phyloP scores from a whole-genome alignment of 2,888 invertebrate species.

The Parapristionchus giblindavisi region DNA sequence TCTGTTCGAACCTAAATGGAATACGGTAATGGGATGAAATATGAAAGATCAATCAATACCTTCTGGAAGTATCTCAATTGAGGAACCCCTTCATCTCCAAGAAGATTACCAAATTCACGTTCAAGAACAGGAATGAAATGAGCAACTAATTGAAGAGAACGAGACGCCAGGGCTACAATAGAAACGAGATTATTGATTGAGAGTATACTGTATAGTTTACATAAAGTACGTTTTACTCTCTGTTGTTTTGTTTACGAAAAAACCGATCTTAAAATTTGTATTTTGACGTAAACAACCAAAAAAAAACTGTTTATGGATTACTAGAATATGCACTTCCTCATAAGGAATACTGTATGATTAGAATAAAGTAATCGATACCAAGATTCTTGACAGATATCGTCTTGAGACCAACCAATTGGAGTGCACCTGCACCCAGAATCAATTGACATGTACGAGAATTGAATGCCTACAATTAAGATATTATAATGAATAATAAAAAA shows the following conservation, averaged over 20 bases:
- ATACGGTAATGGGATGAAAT: neutral
- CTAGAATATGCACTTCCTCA: neutral
- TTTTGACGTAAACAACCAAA: neutral
- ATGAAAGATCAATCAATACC: constrained; percentile 25
- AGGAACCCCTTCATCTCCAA: constrained; percentile 53
- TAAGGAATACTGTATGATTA: neutral
- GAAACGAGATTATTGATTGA: neutral
- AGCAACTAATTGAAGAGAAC: constrained; percentile 73
- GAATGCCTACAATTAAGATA: constrained; percentile 40
- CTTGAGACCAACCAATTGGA: constrained; percentile 85
- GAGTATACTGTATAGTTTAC: no score
- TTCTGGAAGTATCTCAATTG: constrained; percentile 62
- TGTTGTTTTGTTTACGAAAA: neutral
- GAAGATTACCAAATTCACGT: constrained; percentile 49
- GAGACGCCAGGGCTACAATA: constrained; percentile 71
- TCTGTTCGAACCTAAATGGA: constrained; percentile 56
- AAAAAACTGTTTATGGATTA: neutral
- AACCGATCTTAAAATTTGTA: neutral
- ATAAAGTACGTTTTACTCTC: no score
- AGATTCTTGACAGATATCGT: constrained; percentile 94
- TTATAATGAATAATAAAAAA: constrained; percentile 27
- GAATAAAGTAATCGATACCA: constrained; percentile 71
- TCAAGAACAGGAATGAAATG: constrained; percentile 74
- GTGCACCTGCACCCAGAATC: constrained; percentile 93
- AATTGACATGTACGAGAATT: constrained; percentile 81